Evolutionary conservation across 2,888 invertebrate species (phyloP), one percentile per base, ranked within the genome.

Genomic region (Amorpha juglandis): DNA sequence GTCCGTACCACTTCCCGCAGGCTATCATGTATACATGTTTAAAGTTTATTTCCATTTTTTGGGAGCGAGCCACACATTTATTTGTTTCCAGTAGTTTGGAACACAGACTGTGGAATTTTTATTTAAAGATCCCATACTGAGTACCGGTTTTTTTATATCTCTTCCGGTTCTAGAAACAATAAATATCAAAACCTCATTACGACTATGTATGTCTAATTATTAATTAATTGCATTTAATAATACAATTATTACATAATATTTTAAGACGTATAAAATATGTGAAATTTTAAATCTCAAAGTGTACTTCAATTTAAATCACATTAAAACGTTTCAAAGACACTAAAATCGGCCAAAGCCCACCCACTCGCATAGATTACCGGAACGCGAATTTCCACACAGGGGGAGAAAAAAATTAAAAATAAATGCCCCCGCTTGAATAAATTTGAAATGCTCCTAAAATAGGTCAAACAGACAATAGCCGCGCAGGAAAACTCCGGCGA

Each of bases 401-500:
- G 58, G 58, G 38, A 14, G 65, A 45, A 58, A 65, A 64, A 65
- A 66, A 66, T 68, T 62, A 67, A 70, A 66, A 67, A 63, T 63
- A 67, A 63, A 67, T 63, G 63, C 63, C 65, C 63, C 58, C 38
- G 58, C 16, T 38, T 58, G 58, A 58, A 58, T 58, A 58, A 42
- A 58, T 58, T 42, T 58, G 35, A 21, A 63, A 48, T 51, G 47
- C 58, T 68, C 62, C 58, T 65, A 69, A 79, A 77, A 76, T 81
- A 81, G 79, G 78, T 81, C 78, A 78, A 69, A 75, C 70, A 67
- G 53, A 63, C 52, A 66, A 55, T 48, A 19, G 48, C 48, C 67
- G 58, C 66, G 27, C 27, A 1, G 47, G 62, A 70, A 72, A 70
- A 66, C 63, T 66, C 63, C 63, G 64, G 63, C 68, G 62, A 77